Conservation (phyloP, 2,113 vertebrate species). For the Leptocoma aspasia region DNA sequence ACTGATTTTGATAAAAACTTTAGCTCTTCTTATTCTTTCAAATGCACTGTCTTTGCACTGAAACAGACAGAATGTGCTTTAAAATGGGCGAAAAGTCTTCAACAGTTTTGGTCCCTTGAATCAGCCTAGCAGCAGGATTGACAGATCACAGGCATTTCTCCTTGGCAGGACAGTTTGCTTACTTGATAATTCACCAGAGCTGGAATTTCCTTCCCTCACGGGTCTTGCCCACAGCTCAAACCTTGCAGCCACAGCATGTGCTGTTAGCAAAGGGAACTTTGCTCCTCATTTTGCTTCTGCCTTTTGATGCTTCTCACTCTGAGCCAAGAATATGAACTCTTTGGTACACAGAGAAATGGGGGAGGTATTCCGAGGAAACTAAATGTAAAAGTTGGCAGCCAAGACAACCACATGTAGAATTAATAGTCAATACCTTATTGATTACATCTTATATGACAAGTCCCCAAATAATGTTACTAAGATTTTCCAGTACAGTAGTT, state of each 20-base stretch:
- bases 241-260: not conserved
- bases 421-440: not conserved
- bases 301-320: conserved; percentile 7
- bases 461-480: not conserved
- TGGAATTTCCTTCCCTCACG: conserved; percentile 25
- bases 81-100: not conserved
- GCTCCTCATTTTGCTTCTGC: not conserved
- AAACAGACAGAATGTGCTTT: not conserved
- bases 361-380: not conserved
- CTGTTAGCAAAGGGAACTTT: not conserved
- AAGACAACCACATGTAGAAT: not conserved
- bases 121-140: not conserved
- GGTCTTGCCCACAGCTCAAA: not conserved
- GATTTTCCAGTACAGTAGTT: not conserved
- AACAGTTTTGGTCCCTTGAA: not conserved
- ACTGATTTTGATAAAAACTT: not conserved
- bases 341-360: not conserved
- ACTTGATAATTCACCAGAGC: not conserved
- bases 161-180: not conserved
- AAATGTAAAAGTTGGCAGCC: not conserved
- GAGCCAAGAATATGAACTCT: not conserved
- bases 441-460: not conserved
- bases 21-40: not conserved
- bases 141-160: not conserved
- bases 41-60: not conserved